Evolutionary conservation across 2,888 invertebrate genomes (phyloP).

Genomic region (Cerastis rubricosa): DNA sequence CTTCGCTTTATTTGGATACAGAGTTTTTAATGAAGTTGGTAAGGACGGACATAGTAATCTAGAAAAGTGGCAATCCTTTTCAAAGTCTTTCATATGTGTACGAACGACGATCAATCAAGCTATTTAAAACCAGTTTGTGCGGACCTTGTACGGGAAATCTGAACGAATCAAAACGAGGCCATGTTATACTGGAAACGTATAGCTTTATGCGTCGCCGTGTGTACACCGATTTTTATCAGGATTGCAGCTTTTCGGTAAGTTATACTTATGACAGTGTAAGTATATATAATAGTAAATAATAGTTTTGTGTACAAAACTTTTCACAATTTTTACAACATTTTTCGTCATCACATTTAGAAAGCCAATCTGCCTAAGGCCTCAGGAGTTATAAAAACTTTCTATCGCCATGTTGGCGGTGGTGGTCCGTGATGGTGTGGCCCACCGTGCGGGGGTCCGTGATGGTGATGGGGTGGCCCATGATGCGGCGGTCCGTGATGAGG

Average conservation of each 20-base stretch:
- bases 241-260: not conserved
- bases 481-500: conserved; percentile 25
- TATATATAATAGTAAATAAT: too few relatives aligned
- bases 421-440: conserved; percentile 37
- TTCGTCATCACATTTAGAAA: not conserved
- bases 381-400: not conserved
- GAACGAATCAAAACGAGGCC: too few relatives aligned
- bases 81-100: not conserved
- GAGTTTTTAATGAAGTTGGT: conserved; percentile 11
- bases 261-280: not conserved
- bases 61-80: not conserved
- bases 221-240: not conserved
- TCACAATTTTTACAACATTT: not conserved
- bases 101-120: not conserved
- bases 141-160: too few relatives aligned
- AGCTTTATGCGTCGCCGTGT: too few relatives aligned
- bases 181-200: not conserved
- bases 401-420: conserved; percentile 43
- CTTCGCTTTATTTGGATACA: conserved; percentile 39
- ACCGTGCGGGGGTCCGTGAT: conserved; percentile 35
- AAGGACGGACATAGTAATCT: not conserved
- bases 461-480: conserved; percentile 35
- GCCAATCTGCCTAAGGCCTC: not conserved
- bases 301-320: too few relatives aligned
- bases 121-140: not conserved